Evolutionary conservation across 1,140 invertebrate genomes (phyloP).

Genomic region (Luehdorfia chinensis): DNA sequence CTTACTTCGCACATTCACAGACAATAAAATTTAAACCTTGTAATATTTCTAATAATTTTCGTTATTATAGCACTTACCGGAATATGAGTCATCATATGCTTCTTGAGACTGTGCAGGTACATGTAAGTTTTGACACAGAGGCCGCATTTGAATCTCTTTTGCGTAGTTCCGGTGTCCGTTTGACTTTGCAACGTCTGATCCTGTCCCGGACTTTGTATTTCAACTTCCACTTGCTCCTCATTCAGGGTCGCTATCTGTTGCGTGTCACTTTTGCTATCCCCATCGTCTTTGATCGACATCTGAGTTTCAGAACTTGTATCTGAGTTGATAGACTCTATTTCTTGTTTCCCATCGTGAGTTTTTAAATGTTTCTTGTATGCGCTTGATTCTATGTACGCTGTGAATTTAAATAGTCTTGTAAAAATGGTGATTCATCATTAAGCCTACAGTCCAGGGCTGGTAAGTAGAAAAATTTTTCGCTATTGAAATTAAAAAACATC

Average conservation of each 20-base stretch:
- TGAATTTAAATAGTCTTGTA: too few species aligned
- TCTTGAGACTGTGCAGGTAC: constrained; percentile 87
- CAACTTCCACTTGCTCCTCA: constrained; percentile 11
- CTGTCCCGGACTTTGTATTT: constrained; percentile 20
- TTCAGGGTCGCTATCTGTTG: constrained; percentile 1
- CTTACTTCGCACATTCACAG: too few species aligned
- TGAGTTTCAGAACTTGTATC: constrained; percentile 24
- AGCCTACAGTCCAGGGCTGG: too few species aligned
- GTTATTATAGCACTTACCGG: constrained; percentile 35
- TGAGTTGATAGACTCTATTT: constrained; percentile 28
- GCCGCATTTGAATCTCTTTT: constrained; percentile 84
- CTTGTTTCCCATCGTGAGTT: constrained; percentile 44
- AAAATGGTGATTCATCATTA: too few species aligned
- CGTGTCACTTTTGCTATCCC: constrained; percentile 15
- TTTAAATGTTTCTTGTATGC: constrained; percentile 70
- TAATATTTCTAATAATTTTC: too few species aligned
- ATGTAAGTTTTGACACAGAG: constrained; percentile 89
- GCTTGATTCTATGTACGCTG: constrained; percentile 44
- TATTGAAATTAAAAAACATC: too few species aligned
- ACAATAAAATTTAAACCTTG: too few species aligned
- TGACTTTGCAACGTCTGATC: constrained; percentile 1
- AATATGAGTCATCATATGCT: constrained; percentile 80
- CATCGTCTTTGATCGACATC: not conserved
- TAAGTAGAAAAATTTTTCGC: too few species aligned
- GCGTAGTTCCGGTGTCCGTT: constrained; percentile 17